These are phyloP conservation scores for Pseudopodoces humilis DNA, from an alignment of 2,113 vertebrate species.

Conservation along the genomic window DNA sequence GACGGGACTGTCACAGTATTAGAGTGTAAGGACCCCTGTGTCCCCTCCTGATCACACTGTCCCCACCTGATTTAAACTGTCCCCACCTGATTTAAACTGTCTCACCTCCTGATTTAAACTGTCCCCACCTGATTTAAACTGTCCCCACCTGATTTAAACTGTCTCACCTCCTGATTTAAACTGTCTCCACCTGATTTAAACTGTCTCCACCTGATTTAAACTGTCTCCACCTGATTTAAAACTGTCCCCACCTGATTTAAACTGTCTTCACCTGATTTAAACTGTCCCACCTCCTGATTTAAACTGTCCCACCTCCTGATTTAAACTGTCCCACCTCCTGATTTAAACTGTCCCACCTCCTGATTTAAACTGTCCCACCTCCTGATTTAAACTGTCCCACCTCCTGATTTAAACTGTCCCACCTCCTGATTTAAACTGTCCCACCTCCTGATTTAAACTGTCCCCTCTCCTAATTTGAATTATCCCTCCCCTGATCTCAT, in stretches of 20 bases:
- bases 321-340: neutral
- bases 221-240: neutral
- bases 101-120: no score
- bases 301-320: neutral
- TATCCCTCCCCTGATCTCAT: neutral
- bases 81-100: neutral
- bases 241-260: no score
- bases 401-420: neutral
- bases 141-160: neutral
- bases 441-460: neutral
- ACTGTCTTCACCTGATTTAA: no score
- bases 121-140: neutral
- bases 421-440: neutral
- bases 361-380: neutral
- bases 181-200: neutral
- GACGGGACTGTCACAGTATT: slow-evolving; percentile 99
- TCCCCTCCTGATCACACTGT: neutral
- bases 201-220: neutral
- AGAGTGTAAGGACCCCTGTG: slow-evolving; percentile 82
- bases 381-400: neutral
- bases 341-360: neutral
- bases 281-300: neutral
- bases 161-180: neutral
- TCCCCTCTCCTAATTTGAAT: neutral
- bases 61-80: neutral